A percentile compares a stretch with the other conserved stretches of the same genome.
Evolutionary conservation across 2,113 vertebrate species (phyloP).

Genomic region (Nanger granti): DNA sequence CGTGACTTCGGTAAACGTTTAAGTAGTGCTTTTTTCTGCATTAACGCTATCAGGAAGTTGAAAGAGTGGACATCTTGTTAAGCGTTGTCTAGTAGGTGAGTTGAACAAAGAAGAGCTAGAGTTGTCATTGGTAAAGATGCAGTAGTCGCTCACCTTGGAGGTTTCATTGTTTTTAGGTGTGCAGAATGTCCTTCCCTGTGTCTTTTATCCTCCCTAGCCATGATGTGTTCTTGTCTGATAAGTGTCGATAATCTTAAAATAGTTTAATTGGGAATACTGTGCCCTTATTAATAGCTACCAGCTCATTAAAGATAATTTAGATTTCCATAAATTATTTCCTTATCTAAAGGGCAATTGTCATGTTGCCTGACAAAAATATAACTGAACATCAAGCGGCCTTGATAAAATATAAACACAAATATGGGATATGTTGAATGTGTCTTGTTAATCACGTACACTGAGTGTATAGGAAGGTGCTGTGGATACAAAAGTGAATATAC

Average conservation of each 20-base stretch:
- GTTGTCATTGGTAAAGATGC: background rate
- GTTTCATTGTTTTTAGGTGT: background rate
- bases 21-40: background rate
- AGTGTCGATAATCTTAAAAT: conserved; percentile 13
- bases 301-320: conserved; percentile 21
- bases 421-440: background rate
- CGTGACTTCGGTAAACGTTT: background rate
- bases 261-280: conserved; percentile 14
- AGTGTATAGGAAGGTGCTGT: background rate
- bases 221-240: background rate
- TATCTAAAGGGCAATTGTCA: conserved; percentile 22
- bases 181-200: background rate
- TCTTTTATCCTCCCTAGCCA: background rate
- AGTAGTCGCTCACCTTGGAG: background rate
- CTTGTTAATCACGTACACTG: background rate
- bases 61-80: background rate
- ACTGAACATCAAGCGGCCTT: background rate
- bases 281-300: background rate
- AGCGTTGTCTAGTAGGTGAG: background rate
- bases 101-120: background rate
- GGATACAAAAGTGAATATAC: background rate
- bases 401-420: background rate
- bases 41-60: background rate
- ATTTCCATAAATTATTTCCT: background rate
- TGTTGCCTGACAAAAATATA: background rate